Evolutionary conservation across 2,113 vertebrate species (phyloP), one percentile per base, ranked within the genome.

Genomic region (Oreochromis tanganicae): DNA sequence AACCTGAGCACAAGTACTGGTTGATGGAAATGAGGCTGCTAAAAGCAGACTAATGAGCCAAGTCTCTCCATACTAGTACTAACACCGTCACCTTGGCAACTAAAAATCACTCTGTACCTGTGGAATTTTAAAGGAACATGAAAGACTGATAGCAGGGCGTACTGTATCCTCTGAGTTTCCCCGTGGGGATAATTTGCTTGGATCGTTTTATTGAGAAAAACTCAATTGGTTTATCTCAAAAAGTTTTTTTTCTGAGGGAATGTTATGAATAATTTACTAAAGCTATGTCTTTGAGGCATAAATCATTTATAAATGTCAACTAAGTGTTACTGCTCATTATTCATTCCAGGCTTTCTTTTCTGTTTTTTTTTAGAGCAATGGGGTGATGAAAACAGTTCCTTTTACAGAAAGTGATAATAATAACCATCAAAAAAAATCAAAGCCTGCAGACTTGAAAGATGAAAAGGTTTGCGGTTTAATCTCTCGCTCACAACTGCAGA

Each of bases 211-310:
- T 52, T 48, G 14, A 41, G 14, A 79, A 82, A 85, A 81, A 85
- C 80, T 43, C 52, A 82, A 46, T 61, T 21, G 79, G 27, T 86
- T 90, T 68, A 83, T 82, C 24, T 78, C 12, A 83, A 75, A 88
- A 91, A 83, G 61, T 50, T 7, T 10, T 21, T 36, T 68, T 87
- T 84, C 41, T 85, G n/a, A 24, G 38, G 38, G 29, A 81, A 68
- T 13, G n/a, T 38, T 27, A 88, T 84, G 68, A 94, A 93, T 91
- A 79, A 95, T 93, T 92, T 85, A 93, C 71, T 19, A 32, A 78
- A 59, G 19, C 38, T 81, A 78, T 86, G 68, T 87, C 88, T 91
- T 90, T 17, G 24, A 83, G 84, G 38, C 56, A 82, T 92, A 48
- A 85, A 94, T 92, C 80, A 85, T 93, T 87, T 68, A 92, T 80